Percentiles rank a stretch among this genome's conserved stretches.
phyloP scores from a whole-genome alignment of 2,888 invertebrate species.

The Xestoiulus laeticollis region DNA sequence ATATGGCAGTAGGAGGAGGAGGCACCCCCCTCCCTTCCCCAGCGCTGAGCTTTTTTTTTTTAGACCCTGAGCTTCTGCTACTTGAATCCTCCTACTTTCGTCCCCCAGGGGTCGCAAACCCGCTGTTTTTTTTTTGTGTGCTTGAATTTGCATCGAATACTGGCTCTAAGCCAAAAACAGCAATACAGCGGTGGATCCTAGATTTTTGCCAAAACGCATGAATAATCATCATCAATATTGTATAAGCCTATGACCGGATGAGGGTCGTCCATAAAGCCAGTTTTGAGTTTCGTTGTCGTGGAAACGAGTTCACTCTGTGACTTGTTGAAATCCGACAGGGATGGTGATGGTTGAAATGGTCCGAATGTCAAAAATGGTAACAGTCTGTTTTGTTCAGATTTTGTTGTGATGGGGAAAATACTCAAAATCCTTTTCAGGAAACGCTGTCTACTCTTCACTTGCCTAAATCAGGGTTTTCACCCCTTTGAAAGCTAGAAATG shows the following conservation, averaged over 20 bases:
- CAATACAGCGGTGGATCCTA: background rate
- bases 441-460: background rate
- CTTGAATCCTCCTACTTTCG: background rate
- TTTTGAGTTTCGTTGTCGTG: background rate
- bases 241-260: background rate
- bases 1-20: background rate
- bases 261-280: slow-evolving; percentile 11
- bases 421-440: background rate
- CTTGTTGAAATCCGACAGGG: too few species aligned
- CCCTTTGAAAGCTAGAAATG: background rate
- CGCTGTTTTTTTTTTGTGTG: background rate
- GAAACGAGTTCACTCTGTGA: too few species aligned
- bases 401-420: background rate
- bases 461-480: background rate
- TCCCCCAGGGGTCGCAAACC: slow-evolving; percentile 14
- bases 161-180: background rate
- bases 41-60: background rate
- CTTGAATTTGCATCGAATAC: slow-evolving; percentile 2
- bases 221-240: slow-evolving; percentile 16
- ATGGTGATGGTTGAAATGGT: too few species aligned
- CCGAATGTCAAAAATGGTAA: background rate
- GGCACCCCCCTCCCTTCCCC: background rate
- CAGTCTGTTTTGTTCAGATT: background rate
- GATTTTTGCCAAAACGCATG: slow-evolving; percentile 12
- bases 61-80: background rate